Conservation (phyloP, 53 echinoderm and acorn worm genomes). For the Mesocentrotus franciscanus region DNA sequence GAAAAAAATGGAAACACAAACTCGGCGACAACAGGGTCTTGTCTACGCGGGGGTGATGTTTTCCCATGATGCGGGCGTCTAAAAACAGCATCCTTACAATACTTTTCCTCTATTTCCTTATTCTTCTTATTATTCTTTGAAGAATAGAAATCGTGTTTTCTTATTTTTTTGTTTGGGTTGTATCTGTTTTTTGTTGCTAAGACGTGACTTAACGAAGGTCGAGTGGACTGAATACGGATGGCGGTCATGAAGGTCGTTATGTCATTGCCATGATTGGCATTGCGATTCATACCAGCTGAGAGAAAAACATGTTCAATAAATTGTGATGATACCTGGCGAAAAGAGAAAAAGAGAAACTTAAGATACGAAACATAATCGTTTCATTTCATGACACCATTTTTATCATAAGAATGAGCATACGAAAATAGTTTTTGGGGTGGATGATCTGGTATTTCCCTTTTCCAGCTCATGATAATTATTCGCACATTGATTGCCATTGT, state of each 20-base stretch:
- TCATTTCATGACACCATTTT: not conserved
- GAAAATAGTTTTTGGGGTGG: not conserved
- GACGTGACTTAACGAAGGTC: slow-evolving; percentile 40
- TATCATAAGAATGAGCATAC: not conserved
- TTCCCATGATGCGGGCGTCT: slow-evolving; percentile 35
- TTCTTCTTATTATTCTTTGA: not conserved
- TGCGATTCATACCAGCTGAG: not conserved
- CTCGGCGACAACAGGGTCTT: not conserved
- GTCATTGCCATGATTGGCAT: slow-evolving; percentile 2
- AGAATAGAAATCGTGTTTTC: slow-evolving; percentile 35
- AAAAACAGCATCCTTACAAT: slow-evolving; percentile 37
- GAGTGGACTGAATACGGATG: not conserved
- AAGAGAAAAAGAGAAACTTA: not conserved
- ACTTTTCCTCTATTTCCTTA: not conserved
- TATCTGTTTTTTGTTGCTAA: slow-evolving; percentile 43
- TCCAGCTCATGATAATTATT: not conserved
- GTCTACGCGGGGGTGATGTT: slow-evolving; percentile 38
- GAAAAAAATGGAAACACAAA: slow-evolving; percentile 14
- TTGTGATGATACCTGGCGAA: not conserved
- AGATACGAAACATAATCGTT: not conserved
- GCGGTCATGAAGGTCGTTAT: not conserved
- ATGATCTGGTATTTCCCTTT: not conserved
- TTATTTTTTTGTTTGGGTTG: slow-evolving; percentile 26
- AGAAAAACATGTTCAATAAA: not conserved
- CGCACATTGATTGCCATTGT: not conserved